Conservation (phyloP, 2,113 vertebrate species). For the Amphiprion percula region DNA sequence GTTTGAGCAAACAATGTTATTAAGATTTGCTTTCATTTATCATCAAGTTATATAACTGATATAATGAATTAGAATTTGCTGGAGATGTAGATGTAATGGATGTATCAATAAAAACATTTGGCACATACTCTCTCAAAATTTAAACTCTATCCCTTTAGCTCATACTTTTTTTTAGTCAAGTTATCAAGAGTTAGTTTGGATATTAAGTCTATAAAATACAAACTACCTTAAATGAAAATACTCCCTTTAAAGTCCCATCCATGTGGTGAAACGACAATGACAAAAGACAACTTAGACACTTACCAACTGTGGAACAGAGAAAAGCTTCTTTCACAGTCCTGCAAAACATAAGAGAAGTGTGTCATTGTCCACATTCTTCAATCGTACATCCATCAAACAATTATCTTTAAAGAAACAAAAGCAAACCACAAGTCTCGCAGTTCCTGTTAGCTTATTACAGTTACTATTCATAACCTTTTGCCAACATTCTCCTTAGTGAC, state of each 20-base stretch:
- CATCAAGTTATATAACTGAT: neutral
- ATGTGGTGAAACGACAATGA: slow-evolving; percentile 37
- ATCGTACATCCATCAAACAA: slow-evolving; percentile 51
- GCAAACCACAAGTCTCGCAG: slow-evolving; percentile 52
- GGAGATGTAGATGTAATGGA: slow-evolving; percentile 35
- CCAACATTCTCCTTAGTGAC: slow-evolving; percentile 61
- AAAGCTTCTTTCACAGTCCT: slow-evolving; percentile 75
- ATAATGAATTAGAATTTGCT: neutral
- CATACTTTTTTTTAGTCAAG: slow-evolving; percentile 12
- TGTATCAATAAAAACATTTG: slow-evolving; percentile 50
- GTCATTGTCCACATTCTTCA: slow-evolving; percentile 67
- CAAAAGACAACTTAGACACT: slow-evolving; percentile 59
- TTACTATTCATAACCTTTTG: slow-evolving; percentile 66
- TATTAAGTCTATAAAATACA: slow-evolving; percentile 30
- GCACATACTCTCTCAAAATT: slow-evolving; percentile 40
- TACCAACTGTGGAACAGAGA: slow-evolving; percentile 71
- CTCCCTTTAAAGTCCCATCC: slow-evolving; percentile 19
- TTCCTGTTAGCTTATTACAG: slow-evolving; percentile 56
- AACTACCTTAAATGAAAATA: slow-evolving; percentile 37
- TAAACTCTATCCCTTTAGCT: slow-evolving; percentile 14
- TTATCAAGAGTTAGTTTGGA: slow-evolving; percentile 12
- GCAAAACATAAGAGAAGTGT: slow-evolving; percentile 70
- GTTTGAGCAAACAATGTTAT: slow-evolving; percentile 8
- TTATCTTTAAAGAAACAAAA: slow-evolving; percentile 49
- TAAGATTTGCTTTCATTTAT: neutral